A percentile compares a stretch with the other conserved stretches of the same genome.
These are phyloP conservation scores for Corbicula japonica DNA, from an alignment of 2,888 invertebrate species.

Conservation along the genomic window DNA sequence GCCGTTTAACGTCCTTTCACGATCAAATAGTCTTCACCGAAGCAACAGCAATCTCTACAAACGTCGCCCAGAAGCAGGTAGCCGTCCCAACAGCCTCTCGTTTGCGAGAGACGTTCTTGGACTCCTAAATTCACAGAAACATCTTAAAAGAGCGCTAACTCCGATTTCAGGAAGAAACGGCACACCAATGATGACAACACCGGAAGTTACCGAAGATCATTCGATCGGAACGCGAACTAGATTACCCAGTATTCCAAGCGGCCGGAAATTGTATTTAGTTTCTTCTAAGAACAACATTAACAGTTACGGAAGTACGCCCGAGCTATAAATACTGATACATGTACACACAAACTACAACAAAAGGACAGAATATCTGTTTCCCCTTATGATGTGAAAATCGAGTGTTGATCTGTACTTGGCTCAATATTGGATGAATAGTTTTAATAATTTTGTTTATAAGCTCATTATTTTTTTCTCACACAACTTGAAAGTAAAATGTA, in stretches of 20 bases:
- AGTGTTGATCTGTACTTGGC: no score
- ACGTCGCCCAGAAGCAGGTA: constrained; percentile 50
- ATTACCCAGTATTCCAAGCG: constrained; percentile 78
- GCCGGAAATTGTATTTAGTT: constrained; percentile 72
- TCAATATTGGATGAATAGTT: no score
- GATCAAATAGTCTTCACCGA: constrained; percentile 58
- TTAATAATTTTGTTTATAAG: no score
- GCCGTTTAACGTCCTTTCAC: constrained; percentile 41
- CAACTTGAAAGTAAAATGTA: no score
- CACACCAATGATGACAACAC: constrained; percentile 33
- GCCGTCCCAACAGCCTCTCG: constrained; percentile 43
- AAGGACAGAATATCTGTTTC: no score
- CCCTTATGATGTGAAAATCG: no score
- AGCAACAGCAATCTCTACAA: constrained; percentile 60
- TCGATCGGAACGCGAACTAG: constrained; percentile 60
- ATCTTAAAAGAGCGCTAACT: constrained; percentile 64
- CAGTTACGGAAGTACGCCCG: constrained; percentile 11
- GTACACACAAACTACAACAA: constrained; percentile 5
- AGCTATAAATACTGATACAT: background rate
- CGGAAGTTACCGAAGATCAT: constrained; percentile 49
- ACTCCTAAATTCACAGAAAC: constrained; percentile 38
- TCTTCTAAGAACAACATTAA: constrained; percentile 41
- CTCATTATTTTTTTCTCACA: no score
- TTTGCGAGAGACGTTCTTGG: constrained; percentile 47
- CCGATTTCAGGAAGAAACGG: constrained; percentile 64